Base-by-base conservation (phyloP, 2,797 vertebrate genomes). In the Pelobates cultripes region DNA sequence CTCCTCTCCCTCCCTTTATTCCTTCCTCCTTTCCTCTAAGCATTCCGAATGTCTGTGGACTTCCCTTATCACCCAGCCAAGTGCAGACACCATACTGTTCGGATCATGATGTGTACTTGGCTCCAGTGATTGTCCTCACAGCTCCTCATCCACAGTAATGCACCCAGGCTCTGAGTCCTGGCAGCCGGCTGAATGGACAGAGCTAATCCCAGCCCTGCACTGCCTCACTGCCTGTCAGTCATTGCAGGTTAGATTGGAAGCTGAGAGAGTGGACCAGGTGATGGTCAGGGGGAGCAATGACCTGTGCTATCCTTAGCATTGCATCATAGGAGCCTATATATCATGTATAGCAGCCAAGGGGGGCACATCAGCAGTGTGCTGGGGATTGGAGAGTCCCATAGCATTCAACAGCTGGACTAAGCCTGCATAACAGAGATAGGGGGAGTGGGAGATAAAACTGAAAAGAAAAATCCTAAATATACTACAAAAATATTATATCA, bases 371-470 rank as follows among this genome's bases (percentile, higher is more conserved):
- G 82, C 60, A 81, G 85, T 64, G 28, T 13, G 57, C 12, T 60
- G 57, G 82, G 87, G 81, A 77, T 76, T 71, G 75, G 70, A 85
- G 86, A 82, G 81, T 86, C 81, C 69, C 83, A 85, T 86, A 88
- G 70, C 73, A 80, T 66, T 55, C 86, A 71, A 82, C 84, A 78
- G 86, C 79, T 75, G 86, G 74, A 85, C 44, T 51, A 45, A 77
- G 28, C 45, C 75, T 55, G 64, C 40, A 60, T 60, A 51, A 51
- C 5, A 10, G 2, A 6, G 47, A 6, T 51, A 51, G 47, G 10
- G 10, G 10, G 10, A 51, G 47, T 6, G 5, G 47, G 47, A 51
- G 47, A 51, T 6, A 10, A 10, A 51, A 51, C 47, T 51, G 47
- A 51, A 51, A 51, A 28, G 1, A 28, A 28, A 28, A 28, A 28